A percentile compares a stretch with the other conserved stretches of the same genome.
Conservation (phyloP, 1,140 invertebrate species). For the Protaetia brevitarsis region DNA sequence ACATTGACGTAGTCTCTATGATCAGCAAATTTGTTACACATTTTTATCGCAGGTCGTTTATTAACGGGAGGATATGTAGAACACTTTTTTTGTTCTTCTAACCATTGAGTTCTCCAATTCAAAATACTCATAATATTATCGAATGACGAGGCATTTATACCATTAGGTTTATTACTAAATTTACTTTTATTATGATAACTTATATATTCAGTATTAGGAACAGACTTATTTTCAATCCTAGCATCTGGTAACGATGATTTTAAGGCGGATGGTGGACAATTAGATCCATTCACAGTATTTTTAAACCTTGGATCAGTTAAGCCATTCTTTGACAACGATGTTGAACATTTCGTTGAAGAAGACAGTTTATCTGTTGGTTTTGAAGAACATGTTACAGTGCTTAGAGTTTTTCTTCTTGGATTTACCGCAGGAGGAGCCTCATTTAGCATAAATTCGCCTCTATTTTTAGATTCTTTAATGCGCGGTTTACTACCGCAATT, state of each 20-base stretch:
- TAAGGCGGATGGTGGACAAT: too few species aligned
- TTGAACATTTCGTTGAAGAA: too few species aligned
- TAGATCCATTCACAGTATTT: too few species aligned
- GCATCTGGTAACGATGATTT: too few species aligned
- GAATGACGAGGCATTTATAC: too few species aligned
- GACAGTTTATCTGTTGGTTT: not conserved
- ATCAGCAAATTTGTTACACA: slow-evolving; percentile 1
- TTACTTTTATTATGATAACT: too few species aligned
- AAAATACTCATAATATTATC: too few species aligned
- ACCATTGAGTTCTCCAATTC: not conserved
- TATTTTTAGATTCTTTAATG: not conserved
- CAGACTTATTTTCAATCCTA: too few species aligned
- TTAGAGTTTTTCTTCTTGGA: not conserved
- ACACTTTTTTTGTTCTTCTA: slow-evolving; percentile 5
- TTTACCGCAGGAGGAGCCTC: not conserved
- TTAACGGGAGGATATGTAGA: not conserved
- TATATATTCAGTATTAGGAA: too few species aligned
- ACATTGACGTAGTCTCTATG: slow-evolving; percentile 1
- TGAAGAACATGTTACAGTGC: not conserved
- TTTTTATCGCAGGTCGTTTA: not conserved
- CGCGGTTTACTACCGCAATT: not conserved
- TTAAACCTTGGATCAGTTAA: too few species aligned
- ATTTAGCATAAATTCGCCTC: not conserved
- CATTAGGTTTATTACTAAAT: too few species aligned
- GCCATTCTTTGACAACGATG: too few species aligned